phyloP scores from a whole-genome alignment of 2,113 vertebrate species.

The Tursiops truncatus region DNA sequence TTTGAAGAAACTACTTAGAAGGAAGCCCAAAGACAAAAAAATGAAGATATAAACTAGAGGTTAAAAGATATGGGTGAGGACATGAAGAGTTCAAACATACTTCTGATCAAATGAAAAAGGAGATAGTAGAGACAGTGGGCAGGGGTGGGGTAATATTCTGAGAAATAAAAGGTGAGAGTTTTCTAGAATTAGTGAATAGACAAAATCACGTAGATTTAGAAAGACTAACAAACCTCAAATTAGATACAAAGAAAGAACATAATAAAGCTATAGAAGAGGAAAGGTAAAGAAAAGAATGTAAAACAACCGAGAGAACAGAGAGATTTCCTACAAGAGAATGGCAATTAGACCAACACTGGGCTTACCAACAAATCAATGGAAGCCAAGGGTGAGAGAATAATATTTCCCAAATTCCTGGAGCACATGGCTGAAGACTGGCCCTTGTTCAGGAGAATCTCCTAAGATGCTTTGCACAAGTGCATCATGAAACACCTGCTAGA shows the following conservation, averaged over 20 bases:
- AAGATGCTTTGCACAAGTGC: not conserved
- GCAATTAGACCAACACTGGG: not conserved
- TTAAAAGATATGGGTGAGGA: not conserved
- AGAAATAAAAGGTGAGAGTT: not conserved
- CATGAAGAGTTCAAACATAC: not conserved
- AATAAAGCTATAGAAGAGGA: not conserved
- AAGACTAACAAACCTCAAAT: not conserved
- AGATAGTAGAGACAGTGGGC: not conserved
- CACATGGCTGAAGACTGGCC: too few relatives aligned
- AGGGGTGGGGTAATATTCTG: not conserved
- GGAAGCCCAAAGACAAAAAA: not conserved
- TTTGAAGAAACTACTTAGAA: not conserved
- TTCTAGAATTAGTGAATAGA: not conserved
- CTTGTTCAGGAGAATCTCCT: not conserved
- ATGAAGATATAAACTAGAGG: not conserved
- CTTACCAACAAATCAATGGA: not conserved
- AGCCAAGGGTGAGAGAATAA: not conserved
- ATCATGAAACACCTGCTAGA: not conserved
- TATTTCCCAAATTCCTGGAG: not conserved
- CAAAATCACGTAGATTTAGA: not conserved
- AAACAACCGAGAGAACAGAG: not conserved
- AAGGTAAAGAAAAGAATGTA: not conserved
- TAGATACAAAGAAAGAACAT: not conserved
- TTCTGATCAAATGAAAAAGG: not conserved
- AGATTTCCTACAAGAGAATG: not conserved